These are phyloP conservation scores for Dysidea cf. avara DNA, from an alignment of 37 sponge, comb jelly and placozoan genomes.

Conservation along the genomic window DNA sequence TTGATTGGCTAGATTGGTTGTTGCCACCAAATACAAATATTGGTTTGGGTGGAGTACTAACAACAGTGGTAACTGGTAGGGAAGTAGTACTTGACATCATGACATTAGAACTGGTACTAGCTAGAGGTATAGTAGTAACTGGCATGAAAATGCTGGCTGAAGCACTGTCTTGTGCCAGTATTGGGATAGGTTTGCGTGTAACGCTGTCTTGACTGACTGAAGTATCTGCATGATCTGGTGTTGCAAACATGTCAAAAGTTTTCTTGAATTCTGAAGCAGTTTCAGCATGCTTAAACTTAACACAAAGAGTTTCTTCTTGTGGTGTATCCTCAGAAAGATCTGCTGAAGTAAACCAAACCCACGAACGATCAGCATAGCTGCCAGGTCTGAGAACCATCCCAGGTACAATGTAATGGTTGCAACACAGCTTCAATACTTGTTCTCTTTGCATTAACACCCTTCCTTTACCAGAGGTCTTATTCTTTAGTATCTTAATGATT, in stretches of 20 bases:
- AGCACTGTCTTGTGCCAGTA: too few species aligned
- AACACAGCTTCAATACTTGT: slow-evolving; percentile 90
- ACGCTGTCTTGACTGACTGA: too few species aligned
- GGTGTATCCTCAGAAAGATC: slow-evolving; percentile 73
- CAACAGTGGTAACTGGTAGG: too few species aligned
- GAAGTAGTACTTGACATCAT: too few species aligned
- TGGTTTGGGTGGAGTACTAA: too few species aligned
- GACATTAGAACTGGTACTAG: too few species aligned
- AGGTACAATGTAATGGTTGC: slow-evolving; percentile 84
- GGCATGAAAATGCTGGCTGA: too few species aligned
- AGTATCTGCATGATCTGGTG: too few species aligned
- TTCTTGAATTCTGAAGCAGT: slow-evolving; percentile 64
- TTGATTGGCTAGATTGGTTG: too few species aligned
- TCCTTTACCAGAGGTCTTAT: slow-evolving; percentile 50
- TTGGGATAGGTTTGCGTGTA: too few species aligned
- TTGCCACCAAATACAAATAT: too few species aligned
- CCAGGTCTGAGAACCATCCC: slow-evolving; percentile 71
- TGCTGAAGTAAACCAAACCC: slow-evolving; percentile 79
- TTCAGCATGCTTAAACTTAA: slow-evolving; percentile 82
- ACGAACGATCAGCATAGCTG: slow-evolving; percentile 57
- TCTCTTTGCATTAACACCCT: slow-evolving; percentile 91
- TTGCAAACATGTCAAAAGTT: slow-evolving; percentile 53
- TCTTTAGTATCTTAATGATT: slow-evolving; percentile 78
- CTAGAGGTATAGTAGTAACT: too few species aligned
- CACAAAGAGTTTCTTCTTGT: slow-evolving; percentile 60